Evolutionary conservation across 2,113 vertebrate species (phyloP).

Genomic region (Heteronetta atricapilla): DNA sequence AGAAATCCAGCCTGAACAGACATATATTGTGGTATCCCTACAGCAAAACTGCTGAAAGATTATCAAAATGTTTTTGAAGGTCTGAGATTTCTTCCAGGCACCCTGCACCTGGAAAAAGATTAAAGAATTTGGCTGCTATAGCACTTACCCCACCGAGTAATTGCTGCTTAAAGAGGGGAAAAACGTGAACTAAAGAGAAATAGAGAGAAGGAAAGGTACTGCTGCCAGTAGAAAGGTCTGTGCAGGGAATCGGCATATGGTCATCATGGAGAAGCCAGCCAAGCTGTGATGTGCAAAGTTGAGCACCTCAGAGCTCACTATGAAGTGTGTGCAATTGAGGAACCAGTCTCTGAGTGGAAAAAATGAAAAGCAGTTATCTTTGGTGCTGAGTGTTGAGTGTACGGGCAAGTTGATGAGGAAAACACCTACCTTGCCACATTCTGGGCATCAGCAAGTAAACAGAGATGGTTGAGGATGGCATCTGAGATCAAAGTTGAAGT

Average conservation of each 20-base stretch:
- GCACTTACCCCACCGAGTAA: background rate
- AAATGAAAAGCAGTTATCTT: background rate
- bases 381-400: background rate
- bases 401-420: background rate
- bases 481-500: background rate
- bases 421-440: background rate
- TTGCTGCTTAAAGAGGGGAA: background rate
- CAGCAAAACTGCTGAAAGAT: constrained; percentile 23
- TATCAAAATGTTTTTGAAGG: constrained; percentile 51
- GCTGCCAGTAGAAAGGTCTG: background rate
- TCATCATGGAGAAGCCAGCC: background rate
- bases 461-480: background rate
- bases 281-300: background rate
- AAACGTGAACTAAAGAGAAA: background rate
- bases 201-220: fast-evolving
- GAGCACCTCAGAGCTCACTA: background rate
- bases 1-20: background rate
- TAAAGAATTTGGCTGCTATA: constrained; percentile 5
- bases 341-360: background rate
- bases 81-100: constrained; percentile 32
- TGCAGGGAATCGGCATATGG: fast-evolving
- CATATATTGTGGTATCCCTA: background rate
- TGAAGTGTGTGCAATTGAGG: background rate
- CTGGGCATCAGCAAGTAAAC: background rate
- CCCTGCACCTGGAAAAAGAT: constrained; percentile 43